A percentile compares a stretch with the other conserved stretches of the same genome.
These are phyloP conservation scores for Rutilus rutilus DNA, from an alignment of 2,113 vertebrate genomes.

Conservation along the genomic window DNA sequence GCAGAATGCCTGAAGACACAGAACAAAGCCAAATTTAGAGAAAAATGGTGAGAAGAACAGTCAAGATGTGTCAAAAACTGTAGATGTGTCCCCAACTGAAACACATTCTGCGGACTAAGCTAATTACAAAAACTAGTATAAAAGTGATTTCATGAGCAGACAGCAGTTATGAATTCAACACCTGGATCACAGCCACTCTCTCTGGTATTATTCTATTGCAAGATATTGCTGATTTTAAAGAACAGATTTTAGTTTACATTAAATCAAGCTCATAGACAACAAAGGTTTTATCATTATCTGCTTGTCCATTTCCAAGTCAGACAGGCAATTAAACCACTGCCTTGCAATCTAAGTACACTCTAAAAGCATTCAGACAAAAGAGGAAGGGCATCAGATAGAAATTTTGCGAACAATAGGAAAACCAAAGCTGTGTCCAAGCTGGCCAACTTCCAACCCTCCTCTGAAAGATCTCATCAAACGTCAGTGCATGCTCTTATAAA, in stretches of 20 bases:
- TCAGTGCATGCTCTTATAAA: neutral
- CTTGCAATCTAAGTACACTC: neutral
- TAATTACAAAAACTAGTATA: slow-evolving; percentile 7
- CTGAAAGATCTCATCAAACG: slow-evolving; percentile 22
- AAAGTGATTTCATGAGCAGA: slow-evolving; percentile 5
- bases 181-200: neutral
- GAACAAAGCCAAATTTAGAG: neutral
- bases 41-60: slow-evolving; percentile 12
- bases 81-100: neutral
- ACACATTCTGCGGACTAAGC: neutral
- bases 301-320: slow-evolving; percentile 15
- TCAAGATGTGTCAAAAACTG: neutral
- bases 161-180: neutral
- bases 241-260: neutral
- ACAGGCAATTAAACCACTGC: neutral
- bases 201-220: neutral
- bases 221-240: neutral
- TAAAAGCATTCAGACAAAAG: neutral
- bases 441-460: slow-evolving; percentile 19
- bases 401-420: slow-evolving; percentile 19
- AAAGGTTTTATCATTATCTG: neutral
- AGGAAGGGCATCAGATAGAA: neutral
- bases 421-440: slow-evolving; percentile 29
- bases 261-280: neutral
- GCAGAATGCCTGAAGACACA: neutral